Evolutionary conservation across 2,113 vertebrate species (phyloP).

Genomic region (Microcebus tavaratra): DNA sequence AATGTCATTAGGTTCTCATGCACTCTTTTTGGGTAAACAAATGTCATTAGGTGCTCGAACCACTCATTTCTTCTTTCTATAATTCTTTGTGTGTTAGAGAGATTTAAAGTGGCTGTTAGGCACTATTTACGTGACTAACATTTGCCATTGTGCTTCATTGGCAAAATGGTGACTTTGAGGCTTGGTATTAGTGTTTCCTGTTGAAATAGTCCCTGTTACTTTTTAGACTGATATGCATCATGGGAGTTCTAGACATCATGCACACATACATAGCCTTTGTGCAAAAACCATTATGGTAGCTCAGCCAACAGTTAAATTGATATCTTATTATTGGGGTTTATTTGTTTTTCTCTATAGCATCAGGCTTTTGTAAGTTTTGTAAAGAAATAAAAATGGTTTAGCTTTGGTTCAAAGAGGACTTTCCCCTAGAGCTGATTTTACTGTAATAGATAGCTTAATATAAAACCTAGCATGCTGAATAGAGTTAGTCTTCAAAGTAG

Average conservation of each 20-base stretch:
- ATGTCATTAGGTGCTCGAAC: not conserved
- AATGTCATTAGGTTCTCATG: not conserved
- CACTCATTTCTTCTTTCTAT: not conserved
- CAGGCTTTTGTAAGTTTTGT: slow-evolving; percentile 14
- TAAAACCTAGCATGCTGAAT: slow-evolving; percentile 52
- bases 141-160: not conserved
- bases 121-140: not conserved
- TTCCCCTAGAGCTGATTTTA: slow-evolving; percentile 55
- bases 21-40: not conserved
- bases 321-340: not conserved
- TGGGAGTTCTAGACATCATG: not conserved
- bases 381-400: slow-evolving; percentile 64
- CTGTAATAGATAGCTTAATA: slow-evolving; percentile 57
- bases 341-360: not conserved
- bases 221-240: not conserved
- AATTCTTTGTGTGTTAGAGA: not conserved
- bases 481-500: slow-evolving; percentile 56
- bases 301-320: not conserved
- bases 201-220: not conserved
- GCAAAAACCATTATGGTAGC: not conserved
- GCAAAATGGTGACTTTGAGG: not conserved
- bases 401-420: slow-evolving; percentile 61
- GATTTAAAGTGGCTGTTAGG: not conserved
- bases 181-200: not conserved
- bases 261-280: not conserved